Conservation (phyloP, 2,797 vertebrate genomes). For the Halcyon smyrnensis region DNA sequence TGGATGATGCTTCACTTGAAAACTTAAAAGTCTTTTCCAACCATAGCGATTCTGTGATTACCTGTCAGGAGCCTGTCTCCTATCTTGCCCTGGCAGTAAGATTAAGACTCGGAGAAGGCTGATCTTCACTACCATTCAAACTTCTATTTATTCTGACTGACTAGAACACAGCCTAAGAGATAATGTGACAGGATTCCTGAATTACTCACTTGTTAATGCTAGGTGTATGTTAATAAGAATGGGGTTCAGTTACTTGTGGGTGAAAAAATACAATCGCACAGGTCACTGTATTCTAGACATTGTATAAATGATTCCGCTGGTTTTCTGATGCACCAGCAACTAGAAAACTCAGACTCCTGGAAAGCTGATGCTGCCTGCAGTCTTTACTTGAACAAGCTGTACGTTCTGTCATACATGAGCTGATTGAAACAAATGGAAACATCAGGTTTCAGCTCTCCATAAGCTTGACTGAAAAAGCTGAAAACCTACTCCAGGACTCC, state of each 20-base stretch:
- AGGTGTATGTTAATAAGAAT: background rate
- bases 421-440: background rate
- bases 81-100: background rate
- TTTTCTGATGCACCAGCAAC: background rate
- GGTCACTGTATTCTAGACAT: background rate
- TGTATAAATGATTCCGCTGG: background rate
- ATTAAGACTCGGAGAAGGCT: background rate
- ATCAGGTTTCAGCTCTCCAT: background rate
- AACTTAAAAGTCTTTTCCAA: too few relatives aligned
- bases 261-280: background rate
- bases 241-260: background rate
- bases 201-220: background rate
- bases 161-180: background rate
- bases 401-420: background rate
- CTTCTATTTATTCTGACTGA: conserved; percentile 27
- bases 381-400: background rate
- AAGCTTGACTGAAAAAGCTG: background rate
- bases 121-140: background rate
- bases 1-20: background rate
- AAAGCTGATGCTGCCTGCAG: background rate
- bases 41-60: background rate
- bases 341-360: background rate
- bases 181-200: background rate
- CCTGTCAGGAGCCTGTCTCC: background rate
- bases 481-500: background rate